These are phyloP conservation scores for Simalia tracyae DNA, from an alignment of 2,797 vertebrate species.

Conservation along the genomic window DNA sequence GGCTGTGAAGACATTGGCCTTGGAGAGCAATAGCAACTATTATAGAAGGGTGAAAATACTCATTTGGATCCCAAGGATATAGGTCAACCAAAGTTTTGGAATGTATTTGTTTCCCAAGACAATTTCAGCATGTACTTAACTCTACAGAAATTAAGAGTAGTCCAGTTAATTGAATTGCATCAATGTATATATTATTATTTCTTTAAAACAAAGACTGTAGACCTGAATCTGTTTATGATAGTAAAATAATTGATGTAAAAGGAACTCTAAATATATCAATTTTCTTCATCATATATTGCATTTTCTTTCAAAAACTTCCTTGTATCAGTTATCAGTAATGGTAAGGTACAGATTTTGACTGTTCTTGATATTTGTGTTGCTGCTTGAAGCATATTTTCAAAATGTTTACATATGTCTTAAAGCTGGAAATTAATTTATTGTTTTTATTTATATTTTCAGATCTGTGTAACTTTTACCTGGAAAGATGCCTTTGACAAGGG, in stretches of 20 bases:
- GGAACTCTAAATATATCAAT: background rate
- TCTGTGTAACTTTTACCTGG: slow-evolving; percentile 98
- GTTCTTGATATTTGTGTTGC: background rate
- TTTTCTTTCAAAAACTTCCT: background rate
- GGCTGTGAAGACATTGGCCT: background rate
- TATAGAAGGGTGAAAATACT: background rate
- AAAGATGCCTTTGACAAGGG: slow-evolving; percentile 99
- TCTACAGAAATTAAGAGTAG: background rate
- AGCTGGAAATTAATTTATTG: slow-evolving; percentile 13
- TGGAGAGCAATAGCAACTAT: background rate
- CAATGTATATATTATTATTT: background rate
- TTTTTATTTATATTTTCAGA: slow-evolving; percentile 69
- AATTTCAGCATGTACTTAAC: background rate
- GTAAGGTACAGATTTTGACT: background rate
- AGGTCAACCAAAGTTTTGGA: background rate
- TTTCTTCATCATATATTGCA: background rate
- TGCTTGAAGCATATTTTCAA: background rate
- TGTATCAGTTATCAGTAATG: background rate
- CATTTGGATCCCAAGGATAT: background rate
- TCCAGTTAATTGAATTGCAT: background rate
- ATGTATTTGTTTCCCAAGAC: background rate
- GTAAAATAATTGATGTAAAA: background rate
- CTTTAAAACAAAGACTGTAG: background rate
- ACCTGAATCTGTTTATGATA: background rate
- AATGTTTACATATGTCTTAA: background rate